A percentile compares a stretch with the other conserved stretches of the same genome.
These are phyloP conservation scores for Drosophila oshimai DNA, from an alignment of 1,140 invertebrate species.

Conservation along the genomic window DNA sequence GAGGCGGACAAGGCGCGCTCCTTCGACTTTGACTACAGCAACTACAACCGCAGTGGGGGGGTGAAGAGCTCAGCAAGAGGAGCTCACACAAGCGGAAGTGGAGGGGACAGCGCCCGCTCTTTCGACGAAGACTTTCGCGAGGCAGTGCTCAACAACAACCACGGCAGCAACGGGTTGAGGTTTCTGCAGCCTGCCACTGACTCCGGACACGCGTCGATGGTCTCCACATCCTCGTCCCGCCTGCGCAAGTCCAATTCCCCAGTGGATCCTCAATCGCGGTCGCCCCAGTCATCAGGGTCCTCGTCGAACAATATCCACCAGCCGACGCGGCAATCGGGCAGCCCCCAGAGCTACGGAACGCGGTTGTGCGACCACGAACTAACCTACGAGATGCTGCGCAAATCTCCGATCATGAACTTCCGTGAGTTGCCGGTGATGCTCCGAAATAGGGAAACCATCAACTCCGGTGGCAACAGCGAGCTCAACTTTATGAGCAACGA, in stretches of 20 bases:
- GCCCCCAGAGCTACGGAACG: conserved; percentile 77
- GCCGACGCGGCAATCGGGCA: conserved; percentile 52
- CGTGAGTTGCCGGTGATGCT: conserved; percentile 52
- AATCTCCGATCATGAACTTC: conserved; percentile 75
- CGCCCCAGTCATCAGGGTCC: conserved; percentile 73
- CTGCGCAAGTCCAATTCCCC: conserved; percentile 53
- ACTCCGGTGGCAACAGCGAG: conserved; percentile 76
- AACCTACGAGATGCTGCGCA: conserved; percentile 75
- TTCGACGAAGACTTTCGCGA: conserved; percentile 81
- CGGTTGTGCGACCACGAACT: conserved; percentile 79
- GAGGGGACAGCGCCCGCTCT: conserved; percentile 58
- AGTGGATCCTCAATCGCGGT: conserved; percentile 50
- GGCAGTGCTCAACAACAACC: conserved; percentile 54
- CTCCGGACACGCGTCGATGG: background rate
- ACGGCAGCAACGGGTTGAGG: conserved; percentile 30
- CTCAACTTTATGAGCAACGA: conserved; percentile 81
- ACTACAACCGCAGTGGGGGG: conserved; percentile 47
- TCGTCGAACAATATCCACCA: conserved; percentile 66
- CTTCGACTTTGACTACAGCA: conserved; percentile 78
- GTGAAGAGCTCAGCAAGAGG: conserved; percentile 5
- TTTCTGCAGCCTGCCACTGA: conserved; percentile 54
- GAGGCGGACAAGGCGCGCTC: conserved; percentile 77
- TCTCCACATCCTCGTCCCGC: conserved; percentile 10
- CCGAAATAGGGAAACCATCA: conserved; percentile 72
- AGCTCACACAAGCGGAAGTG: conserved; percentile 29